Base-by-base conservation (phyloP, 2,797 vertebrate species). In the Sebastes hubbsi region DNA sequence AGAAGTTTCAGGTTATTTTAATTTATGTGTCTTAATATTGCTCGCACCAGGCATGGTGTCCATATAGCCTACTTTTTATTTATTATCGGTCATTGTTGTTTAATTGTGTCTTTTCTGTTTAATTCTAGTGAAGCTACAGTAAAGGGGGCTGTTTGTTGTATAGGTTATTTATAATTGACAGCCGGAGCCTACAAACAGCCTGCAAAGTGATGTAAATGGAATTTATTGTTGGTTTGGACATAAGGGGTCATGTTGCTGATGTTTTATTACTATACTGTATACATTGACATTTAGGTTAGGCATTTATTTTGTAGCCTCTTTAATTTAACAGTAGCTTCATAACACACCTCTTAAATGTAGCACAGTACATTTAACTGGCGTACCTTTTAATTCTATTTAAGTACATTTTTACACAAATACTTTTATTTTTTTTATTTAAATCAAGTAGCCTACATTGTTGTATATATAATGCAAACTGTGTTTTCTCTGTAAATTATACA, bases 401-500 rank as follows among this genome's bases (percentile, higher is more conserved):
- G 2, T n/a, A n/a, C 11, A 29, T 20, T 38, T 62, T 61, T 61
- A 32, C 16, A 20, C 18, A 20, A 30, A 14, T 12, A n/a, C 20
- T 62, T 63, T 63, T 1, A 38, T 10, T 38, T 24, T 22, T 14
- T 63, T 38, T 14, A 32, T 5, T 16, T 16, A 1, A 62, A 55
- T 25, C 14, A 24, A 24, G 8, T 14, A n/a, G 30, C 20, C 27
- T 18, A 60, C 55, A 36, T 14, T 32, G 12, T 66, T 70, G n/a
- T n/a, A 12, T 52, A 32, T 30, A 66, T 8, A 42, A 1, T 24
- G 60, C 18, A 71, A 58, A 38, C 1, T 22, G 12, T 42, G 11
- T 68, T 55, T 73, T 71, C 49, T 70, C 13, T 74, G 12, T 34
- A 58, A 10, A 52, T 34, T 25, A 58, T 64, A n/a, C 38, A 58